Conservation (phyloP, 1,140 invertebrate species). For the Drosophila lacteicornis region DNA sequence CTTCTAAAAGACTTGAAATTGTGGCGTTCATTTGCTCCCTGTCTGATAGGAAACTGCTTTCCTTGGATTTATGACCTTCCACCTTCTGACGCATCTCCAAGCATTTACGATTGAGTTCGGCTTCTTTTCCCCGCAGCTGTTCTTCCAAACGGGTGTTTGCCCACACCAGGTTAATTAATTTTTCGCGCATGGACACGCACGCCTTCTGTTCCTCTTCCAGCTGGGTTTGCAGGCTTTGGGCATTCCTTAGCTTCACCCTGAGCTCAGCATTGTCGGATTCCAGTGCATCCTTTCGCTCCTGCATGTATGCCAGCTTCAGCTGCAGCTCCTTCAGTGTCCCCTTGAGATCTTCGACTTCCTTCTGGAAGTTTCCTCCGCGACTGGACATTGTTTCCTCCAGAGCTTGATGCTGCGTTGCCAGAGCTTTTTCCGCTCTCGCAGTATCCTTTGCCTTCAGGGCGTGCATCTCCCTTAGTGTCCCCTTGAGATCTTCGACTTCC, state of each 20-base stretch:
- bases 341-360: constrained; percentile 25
- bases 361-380: constrained; percentile 17
- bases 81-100: neutral
- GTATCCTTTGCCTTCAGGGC: neutral
- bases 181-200: neutral
- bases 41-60: neutral
- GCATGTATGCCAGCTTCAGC: constrained; percentile 33
- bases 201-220: constrained; percentile 31
- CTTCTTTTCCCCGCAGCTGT: neutral
- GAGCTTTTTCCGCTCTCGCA: neutral
- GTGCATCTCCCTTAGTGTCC: neutral
- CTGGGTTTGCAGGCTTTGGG: constrained; percentile 9
- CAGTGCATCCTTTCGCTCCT: constrained; percentile 27
- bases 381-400: constrained; percentile 25
- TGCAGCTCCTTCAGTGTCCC: constrained; percentile 32
- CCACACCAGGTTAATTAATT: neutral
- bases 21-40: constrained; percentile 31
- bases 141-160: neutral
- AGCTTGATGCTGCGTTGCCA: constrained; percentile 11
- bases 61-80: neutral
- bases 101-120: constrained; percentile 14
- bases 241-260: constrained; percentile 26
- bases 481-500: constrained; percentile 25
- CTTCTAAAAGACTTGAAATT: constrained; percentile 52
- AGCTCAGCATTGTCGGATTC: constrained; percentile 36